Conservation (phyloP, 2,113 vertebrate species). For the Nothoprocta pentlandii region DNA sequence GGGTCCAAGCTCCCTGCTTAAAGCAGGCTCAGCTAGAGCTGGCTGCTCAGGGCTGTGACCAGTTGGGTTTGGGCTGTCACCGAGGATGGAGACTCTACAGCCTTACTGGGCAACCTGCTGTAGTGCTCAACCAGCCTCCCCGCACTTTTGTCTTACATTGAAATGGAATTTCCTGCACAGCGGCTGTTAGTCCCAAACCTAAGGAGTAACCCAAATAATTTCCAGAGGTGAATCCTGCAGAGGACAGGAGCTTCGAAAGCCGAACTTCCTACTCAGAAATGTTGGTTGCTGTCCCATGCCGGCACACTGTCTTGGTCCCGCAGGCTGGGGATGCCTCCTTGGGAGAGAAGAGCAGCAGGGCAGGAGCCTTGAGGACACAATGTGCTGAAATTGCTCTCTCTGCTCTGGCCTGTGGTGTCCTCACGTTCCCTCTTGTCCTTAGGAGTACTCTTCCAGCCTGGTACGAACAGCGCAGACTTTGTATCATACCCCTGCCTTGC, state of each 20-base stretch:
- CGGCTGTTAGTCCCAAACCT: not conserved
- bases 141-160: not conserved
- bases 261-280: not conserved
- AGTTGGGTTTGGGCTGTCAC: not conserved
- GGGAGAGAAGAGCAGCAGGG: not conserved
- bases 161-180: not conserved
- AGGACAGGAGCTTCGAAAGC: not conserved
- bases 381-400: not conserved
- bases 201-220: not conserved
- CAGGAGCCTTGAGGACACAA: not conserved
- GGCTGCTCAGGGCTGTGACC: not conserved
- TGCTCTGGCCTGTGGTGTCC: not conserved
- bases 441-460: rapidly evolving
- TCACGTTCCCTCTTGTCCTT: not conserved
- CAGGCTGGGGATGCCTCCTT: not conserved
- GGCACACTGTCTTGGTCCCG: too few relatives aligned
- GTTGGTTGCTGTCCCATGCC: not conserved
- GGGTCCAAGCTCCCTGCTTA: not conserved
- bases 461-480: not conserved
- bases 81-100: not conserved
- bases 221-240: not conserved
- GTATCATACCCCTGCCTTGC: rapidly evolving
- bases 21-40: not conserved
- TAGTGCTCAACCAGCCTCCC: not conserved
- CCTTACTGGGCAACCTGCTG: not conserved